Conservation (phyloP, 2,888 invertebrate genomes). For the Zygogramma bicolorata region DNA sequence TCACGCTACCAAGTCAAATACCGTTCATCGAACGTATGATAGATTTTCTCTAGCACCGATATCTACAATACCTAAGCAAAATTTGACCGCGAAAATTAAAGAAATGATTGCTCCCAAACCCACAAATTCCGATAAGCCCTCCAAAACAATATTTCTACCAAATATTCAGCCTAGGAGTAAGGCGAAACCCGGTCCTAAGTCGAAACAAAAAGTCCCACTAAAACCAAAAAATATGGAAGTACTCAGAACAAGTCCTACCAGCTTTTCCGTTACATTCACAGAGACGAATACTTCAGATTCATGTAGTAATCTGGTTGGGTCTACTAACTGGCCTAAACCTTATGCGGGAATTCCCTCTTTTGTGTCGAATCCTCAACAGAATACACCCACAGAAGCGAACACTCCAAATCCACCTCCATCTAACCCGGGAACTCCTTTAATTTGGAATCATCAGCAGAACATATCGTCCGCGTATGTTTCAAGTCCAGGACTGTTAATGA, state of each 20-base stretch:
- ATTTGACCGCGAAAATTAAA: conserved; percentile 33
- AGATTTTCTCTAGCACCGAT: conserved; percentile 5
- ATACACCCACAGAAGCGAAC: too few relatives aligned
- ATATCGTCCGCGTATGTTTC: too few relatives aligned
- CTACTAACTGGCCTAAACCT: not conserved
- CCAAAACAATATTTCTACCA: conserved; percentile 38
- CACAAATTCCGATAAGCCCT: conserved; percentile 21
- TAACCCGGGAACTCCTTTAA: too few relatives aligned
- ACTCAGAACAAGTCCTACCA: conserved; percentile 15
- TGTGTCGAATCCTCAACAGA: too few relatives aligned
- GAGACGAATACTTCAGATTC: not conserved
- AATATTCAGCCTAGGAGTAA: conserved; percentile 5
- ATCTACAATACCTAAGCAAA: conserved; percentile 16
- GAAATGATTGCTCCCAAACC: conserved; percentile 33
- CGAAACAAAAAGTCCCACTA: not conserved
- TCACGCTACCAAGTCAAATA: not conserved
- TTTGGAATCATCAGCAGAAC: too few relatives aligned
- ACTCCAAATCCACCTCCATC: too few relatives aligned
- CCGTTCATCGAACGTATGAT: not conserved
- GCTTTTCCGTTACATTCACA: not conserved
- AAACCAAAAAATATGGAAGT: not conserved
- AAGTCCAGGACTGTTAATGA: too few relatives aligned
- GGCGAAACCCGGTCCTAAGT: not conserved
- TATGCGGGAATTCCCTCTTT: too few relatives aligned
- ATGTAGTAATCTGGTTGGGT: not conserved